Evolutionary conservation across 2,797 vertebrate species (phyloP).

Genomic region (Sciaenops ocellatus): DNA sequence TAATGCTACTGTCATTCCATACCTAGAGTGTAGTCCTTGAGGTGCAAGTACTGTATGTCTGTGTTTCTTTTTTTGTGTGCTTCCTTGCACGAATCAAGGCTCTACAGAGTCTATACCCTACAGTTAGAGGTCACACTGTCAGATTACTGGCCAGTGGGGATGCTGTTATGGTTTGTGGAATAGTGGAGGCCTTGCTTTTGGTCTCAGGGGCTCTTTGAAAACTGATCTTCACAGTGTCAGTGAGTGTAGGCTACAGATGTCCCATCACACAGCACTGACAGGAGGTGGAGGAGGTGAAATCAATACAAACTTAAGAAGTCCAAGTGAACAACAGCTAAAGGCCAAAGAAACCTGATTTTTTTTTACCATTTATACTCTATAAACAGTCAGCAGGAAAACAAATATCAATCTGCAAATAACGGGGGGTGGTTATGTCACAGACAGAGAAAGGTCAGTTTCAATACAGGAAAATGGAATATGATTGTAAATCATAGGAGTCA

Average conservation of each 20-base stretch:
- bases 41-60: conserved; percentile 26
- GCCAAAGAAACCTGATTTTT: conserved; percentile 16
- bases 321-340: conserved; percentile 35
- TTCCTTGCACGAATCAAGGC: conserved; percentile 43
- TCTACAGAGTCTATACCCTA: conserved; percentile 42
- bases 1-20: conserved; percentile 64
- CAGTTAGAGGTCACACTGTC: conserved; percentile 63
- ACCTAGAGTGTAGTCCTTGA: conserved; percentile 33
- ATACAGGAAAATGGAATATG: background rate
- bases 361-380: background rate
- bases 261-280: conserved; percentile 48
- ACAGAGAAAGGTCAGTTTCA: too few species aligned
- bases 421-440: too few species aligned
- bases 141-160: conserved; percentile 61
- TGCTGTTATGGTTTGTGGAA: conserved; percentile 69
- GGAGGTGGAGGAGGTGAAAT: conserved; percentile 59
- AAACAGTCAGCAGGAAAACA: background rate
- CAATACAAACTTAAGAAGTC: conserved; percentile 56
- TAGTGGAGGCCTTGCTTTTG: conserved; percentile 54
- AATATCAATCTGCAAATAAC: background rate
- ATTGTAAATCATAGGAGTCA: background rate
- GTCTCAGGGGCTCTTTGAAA: conserved; percentile 76
- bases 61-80: conserved; percentile 28
- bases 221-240: conserved; percentile 68
- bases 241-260: conserved; percentile 66